phyloP scores from a whole-genome alignment of 1,140 invertebrate genomes.

The Listronotus bonariensis region DNA sequence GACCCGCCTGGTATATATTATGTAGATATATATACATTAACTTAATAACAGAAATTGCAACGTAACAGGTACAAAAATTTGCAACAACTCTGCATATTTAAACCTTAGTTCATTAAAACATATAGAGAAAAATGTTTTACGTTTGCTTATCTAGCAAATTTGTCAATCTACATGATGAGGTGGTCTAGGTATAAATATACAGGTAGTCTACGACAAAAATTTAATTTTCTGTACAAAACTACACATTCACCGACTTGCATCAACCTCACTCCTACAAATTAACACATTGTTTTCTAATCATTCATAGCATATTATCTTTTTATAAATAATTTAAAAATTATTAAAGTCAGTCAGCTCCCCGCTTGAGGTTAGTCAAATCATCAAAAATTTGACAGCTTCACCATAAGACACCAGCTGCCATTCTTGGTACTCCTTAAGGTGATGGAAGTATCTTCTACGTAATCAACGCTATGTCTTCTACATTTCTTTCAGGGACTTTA shows the following conservation, averaged over 20 bases:
- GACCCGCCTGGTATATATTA: slow-evolving; percentile 40
- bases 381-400: too few species aligned
- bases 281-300: too few species aligned
- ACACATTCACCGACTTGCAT: background rate
- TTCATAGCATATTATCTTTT: too few species aligned
- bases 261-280: background rate
- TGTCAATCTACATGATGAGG: too few species aligned
- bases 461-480: background rate
- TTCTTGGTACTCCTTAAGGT: too few species aligned
- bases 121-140: slow-evolving; percentile 10
- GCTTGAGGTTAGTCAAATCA: too few species aligned
- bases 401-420: too few species aligned
- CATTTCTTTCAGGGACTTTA: slow-evolving; percentile 19
- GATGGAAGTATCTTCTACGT: too few species aligned
- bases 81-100: slow-evolving; percentile 39
- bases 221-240: slow-evolving; percentile 5
- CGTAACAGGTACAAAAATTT: slow-evolving; percentile 51
- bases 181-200: too few species aligned
- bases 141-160: slow-evolving; percentile 28
- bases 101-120: slow-evolving; percentile 9
- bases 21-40: slow-evolving; percentile 29
- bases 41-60: slow-evolving; percentile 54
- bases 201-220: too few species aligned
- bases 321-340: too few species aligned
- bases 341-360: too few species aligned